These are phyloP conservation scores for Drosophila seguyi DNA, from an alignment of 1,140 invertebrate genomes.

Conservation along the genomic window DNA sequence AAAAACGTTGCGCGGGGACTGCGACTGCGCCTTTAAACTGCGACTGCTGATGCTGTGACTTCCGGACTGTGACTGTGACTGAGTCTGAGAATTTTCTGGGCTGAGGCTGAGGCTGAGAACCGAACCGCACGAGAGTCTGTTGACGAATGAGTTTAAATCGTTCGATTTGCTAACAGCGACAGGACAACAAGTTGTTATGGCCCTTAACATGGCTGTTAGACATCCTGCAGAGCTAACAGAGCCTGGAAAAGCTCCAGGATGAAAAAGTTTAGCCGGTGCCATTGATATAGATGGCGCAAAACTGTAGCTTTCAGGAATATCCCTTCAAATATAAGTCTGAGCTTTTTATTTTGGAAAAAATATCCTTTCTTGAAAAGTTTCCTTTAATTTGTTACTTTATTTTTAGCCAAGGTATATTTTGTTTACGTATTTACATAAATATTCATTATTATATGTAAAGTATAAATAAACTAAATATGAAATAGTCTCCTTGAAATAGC, in stretches of 20 bases:
- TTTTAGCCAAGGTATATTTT: no score
- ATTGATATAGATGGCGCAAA: constrained; percentile 1
- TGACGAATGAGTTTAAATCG: constrained; percentile 66
- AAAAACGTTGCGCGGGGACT: constrained; percentile 15
- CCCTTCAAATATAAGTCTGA: no score
- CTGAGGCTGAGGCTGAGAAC: constrained; percentile 57
- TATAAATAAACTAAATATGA: no score
- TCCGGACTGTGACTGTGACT: constrained; percentile 26
- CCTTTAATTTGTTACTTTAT: background rate
- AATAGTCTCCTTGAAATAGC: no score
- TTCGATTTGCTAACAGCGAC: constrained; percentile 36
- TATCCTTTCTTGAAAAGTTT: background rate
- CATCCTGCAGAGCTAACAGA: constrained; percentile 9
- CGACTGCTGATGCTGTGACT: constrained; percentile 8
- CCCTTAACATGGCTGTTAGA: constrained; percentile 21
- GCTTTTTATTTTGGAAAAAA: background rate
- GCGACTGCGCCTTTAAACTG: constrained; percentile 22
- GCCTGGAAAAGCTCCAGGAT: constrained; percentile 7
- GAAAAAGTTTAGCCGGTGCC: constrained; percentile 4
- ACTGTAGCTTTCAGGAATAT: background rate
- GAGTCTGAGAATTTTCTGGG: constrained; percentile 11
- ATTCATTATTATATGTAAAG: no score
- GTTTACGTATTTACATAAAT: no score
- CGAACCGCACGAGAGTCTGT: constrained; percentile 75
- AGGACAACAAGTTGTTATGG: constrained; percentile 65